Percentiles rank a stretch among this genome's conserved stretches.
These are phyloP conservation scores for Rhinogobio ventralis DNA, from an alignment of 2,797 vertebrate genomes.

Conservation along the genomic window DNA sequence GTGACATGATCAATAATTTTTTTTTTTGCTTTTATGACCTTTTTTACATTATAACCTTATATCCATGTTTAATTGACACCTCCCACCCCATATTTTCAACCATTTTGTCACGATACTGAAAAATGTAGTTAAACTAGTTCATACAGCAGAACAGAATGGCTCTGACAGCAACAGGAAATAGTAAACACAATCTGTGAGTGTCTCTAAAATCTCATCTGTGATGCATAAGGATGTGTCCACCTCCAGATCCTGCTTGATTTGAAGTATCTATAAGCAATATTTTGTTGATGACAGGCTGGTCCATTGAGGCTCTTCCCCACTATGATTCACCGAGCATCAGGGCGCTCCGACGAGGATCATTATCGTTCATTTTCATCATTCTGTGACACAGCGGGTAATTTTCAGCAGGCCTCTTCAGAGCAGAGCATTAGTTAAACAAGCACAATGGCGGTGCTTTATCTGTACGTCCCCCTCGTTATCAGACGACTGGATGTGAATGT, in stretches of 20 bases:
- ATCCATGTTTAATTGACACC: neutral
- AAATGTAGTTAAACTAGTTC: neutral
- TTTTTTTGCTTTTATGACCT: no score
- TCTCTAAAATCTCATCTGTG: constrained; percentile 61
- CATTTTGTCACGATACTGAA: neutral
- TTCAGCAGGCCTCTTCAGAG: constrained; percentile 35
- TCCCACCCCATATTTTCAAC: neutral
- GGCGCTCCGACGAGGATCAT: constrained; percentile 37
- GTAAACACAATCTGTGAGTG: constrained; percentile 59
- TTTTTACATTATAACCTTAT: neutral
- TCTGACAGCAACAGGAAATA: constrained; percentile 65
- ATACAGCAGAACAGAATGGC: constrained; percentile 62
- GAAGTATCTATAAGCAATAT: constrained; percentile 35
- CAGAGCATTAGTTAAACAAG: constrained; percentile 52
- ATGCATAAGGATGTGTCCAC: constrained; percentile 60
- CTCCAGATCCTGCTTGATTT: constrained; percentile 19
- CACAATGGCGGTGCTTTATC: constrained; percentile 40
- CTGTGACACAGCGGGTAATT: constrained; percentile 47
- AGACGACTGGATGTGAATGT: constrained; percentile 12
- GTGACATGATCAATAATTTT: no score
- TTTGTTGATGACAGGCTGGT: constrained; percentile 38
- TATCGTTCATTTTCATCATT: constrained; percentile 49
- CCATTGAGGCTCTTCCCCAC: neutral
- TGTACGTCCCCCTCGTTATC: constrained; percentile 36
- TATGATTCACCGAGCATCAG: constrained; percentile 40